phyloP scores from a whole-genome alignment of 1,140 invertebrate genomes.

The Calephelis virginiensis region DNA sequence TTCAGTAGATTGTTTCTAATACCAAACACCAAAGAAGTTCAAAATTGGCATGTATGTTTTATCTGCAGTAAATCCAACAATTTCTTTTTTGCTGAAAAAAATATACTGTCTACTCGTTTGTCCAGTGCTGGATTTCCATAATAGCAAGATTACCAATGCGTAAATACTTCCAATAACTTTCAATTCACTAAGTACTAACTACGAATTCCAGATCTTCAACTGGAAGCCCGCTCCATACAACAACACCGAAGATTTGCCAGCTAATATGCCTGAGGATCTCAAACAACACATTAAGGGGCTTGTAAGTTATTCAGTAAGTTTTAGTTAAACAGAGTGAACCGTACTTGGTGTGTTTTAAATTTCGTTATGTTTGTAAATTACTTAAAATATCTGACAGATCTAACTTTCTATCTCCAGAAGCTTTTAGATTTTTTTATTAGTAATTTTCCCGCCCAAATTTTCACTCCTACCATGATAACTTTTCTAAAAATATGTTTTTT shows the following conservation, averaged over 20 bases:
- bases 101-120: too few relatives aligned
- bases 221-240: slow-evolving; percentile 89
- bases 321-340: slow-evolving; percentile 6
- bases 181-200: not conserved
- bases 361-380: not conserved
- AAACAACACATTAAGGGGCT: slow-evolving; percentile 83
- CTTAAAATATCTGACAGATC: slow-evolving; percentile 7
- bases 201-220: slow-evolving; percentile 84
- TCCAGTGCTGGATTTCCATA: too few relatives aligned
- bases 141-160: too few relatives aligned
- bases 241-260: slow-evolving; percentile 83
- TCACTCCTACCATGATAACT: too few relatives aligned
- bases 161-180: not conserved
- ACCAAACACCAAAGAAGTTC: too few relatives aligned
- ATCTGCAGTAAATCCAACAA: too few relatives aligned
- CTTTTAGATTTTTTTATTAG: too few relatives aligned
- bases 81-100: too few relatives aligned
- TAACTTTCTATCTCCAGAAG: not conserved
- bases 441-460: too few relatives aligned
- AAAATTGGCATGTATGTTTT: too few relatives aligned
- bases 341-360: slow-evolving; percentile 2
- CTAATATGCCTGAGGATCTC: slow-evolving; percentile 86
- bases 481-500: too few relatives aligned
- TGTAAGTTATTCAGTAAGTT: slow-evolving; percentile 42
- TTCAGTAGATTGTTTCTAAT: too few relatives aligned